phyloP scores from a whole-genome alignment of 2,113 vertebrate species.

The Hippocampus guttulatus region DNA sequence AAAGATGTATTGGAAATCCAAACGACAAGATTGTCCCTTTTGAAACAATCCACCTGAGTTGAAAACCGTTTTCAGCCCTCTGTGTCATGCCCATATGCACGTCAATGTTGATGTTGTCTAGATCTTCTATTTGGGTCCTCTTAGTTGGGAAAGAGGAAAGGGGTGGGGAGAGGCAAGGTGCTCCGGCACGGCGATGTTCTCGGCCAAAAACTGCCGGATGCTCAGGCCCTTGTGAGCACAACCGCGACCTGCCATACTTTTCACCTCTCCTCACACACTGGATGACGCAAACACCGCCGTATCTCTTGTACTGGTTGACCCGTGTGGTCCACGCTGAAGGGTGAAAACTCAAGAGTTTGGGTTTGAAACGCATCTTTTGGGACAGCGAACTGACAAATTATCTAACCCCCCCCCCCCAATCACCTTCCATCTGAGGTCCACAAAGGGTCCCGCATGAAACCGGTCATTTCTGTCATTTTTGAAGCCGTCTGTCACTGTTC shows the following conservation, averaged over 20 bases:
- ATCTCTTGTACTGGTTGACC: neutral
- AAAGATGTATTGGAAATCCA: too few species aligned
- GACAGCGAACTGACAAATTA: neutral
- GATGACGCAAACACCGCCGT: neutral
- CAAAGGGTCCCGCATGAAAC: slow-evolving; percentile 7
- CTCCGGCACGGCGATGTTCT: too few species aligned
- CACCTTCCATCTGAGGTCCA: slow-evolving; percentile 2
- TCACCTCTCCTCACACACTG: neutral
- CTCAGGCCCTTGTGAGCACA: neutral
- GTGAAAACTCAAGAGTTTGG: neutral
- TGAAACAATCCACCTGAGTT: too few species aligned
- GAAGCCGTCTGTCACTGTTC: slow-evolving; percentile 3
- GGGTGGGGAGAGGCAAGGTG: too few species aligned
- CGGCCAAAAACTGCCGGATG: too few species aligned
- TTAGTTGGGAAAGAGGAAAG: too few species aligned
- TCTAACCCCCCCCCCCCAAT: neutral
- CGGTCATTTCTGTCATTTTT: slow-evolving; percentile 4
- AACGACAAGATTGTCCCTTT: too few species aligned
- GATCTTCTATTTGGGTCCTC: too few species aligned
- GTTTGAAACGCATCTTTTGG: neutral
- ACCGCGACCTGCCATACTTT: too few species aligned
- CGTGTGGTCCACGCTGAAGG: neutral
- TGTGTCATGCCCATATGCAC: too few species aligned
- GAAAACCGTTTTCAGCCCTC: too few species aligned
- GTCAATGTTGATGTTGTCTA: too few species aligned